These are phyloP conservation scores for Raphicerus campestris DNA, from an alignment of 2,113 vertebrate genomes.

Conservation along the genomic window DNA sequence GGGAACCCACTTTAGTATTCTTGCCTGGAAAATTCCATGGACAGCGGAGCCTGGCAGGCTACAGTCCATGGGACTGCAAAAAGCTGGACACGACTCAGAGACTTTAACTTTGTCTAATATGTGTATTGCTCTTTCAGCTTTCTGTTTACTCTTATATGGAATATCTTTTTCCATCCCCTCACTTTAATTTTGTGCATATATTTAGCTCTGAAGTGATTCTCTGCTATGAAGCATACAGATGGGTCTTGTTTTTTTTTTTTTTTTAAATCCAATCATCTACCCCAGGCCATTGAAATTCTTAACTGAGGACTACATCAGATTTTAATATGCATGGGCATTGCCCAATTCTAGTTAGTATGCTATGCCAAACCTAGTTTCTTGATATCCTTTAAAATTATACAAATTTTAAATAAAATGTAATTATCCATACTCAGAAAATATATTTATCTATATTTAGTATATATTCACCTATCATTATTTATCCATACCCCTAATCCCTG, in stretches of 20 bases:
- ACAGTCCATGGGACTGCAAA: not conserved
- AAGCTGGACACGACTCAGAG: not conserved
- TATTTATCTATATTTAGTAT: not conserved
- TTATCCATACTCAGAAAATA: not conserved
- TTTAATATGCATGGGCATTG: not conserved
- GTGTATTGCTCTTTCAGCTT: not conserved
- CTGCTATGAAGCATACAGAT: not conserved
- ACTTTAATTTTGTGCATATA: not conserved
- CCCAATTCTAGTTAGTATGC: not conserved
- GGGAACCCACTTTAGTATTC: not conserved
- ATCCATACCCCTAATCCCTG: not conserved
- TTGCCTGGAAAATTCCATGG: not conserved
- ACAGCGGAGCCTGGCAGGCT: not conserved
- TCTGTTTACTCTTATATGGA: not conserved
- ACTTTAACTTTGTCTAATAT: not conserved
- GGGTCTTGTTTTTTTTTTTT: not conserved
- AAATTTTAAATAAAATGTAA: not conserved
- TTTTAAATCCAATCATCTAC: not conserved
- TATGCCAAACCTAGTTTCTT: not conserved
- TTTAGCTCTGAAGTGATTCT: not conserved
- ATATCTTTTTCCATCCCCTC: not conserved
- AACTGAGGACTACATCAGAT: not conserved
- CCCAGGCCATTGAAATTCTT: not conserved
- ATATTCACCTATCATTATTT: not conserved
- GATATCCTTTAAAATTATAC: not conserved